These are phyloP conservation scores for Oryzias javanicus DNA, from an alignment of 2,113 vertebrate species.

Conservation along the genomic window DNA sequence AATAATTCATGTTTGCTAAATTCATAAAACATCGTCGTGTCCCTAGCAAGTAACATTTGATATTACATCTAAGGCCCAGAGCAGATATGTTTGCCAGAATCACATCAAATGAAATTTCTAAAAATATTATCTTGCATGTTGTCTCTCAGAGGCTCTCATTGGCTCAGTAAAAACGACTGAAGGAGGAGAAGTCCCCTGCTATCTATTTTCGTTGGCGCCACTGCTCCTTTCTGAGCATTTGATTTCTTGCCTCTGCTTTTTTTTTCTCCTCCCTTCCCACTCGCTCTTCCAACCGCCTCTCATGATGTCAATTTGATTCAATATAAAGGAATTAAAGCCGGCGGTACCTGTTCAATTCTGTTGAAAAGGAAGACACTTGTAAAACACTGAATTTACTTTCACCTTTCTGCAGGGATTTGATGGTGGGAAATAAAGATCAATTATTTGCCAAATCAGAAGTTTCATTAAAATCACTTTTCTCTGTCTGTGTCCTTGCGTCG, in stretches of 20 bases:
- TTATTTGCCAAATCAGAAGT: slow-evolving; percentile 95
- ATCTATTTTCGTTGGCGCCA: slow-evolving; percentile 89
- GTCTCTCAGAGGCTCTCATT: slow-evolving; percentile 70
- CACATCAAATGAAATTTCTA: slow-evolving; percentile 78
- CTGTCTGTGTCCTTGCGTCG: slow-evolving; percentile 84
- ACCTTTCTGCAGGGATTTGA: slow-evolving; percentile 76
- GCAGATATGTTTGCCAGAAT: slow-evolving; percentile 76
- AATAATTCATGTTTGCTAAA: slow-evolving; percentile 77
- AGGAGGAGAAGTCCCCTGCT: slow-evolving; percentile 72
- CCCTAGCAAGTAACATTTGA: slow-evolving; percentile 79
- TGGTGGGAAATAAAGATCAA: slow-evolving; percentile 83
- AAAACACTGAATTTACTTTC: slow-evolving; percentile 83
- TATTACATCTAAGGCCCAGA: slow-evolving; percentile 79
- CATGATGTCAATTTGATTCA: slow-evolving; percentile 83
- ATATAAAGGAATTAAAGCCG: slow-evolving; percentile 79
- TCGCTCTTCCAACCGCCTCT: slow-evolving; percentile 58
- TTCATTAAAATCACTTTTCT: slow-evolving; percentile 91
- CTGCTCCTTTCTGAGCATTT: slow-evolving; percentile 88
- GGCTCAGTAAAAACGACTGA: slow-evolving; percentile 67
- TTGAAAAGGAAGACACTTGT: slow-evolving; percentile 75
- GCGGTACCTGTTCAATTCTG: slow-evolving; percentile 72
- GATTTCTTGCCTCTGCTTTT: slow-evolving; percentile 74
- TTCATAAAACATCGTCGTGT: slow-evolving; percentile 77
- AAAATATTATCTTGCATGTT: slow-evolving; percentile 74
- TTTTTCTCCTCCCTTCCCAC: slow-evolving; percentile 31